These are phyloP conservation scores for Parazoanthus atlanticus DNA, from an alignment of 92 coral and sea anemone species.

Conservation along the genomic window DNA sequence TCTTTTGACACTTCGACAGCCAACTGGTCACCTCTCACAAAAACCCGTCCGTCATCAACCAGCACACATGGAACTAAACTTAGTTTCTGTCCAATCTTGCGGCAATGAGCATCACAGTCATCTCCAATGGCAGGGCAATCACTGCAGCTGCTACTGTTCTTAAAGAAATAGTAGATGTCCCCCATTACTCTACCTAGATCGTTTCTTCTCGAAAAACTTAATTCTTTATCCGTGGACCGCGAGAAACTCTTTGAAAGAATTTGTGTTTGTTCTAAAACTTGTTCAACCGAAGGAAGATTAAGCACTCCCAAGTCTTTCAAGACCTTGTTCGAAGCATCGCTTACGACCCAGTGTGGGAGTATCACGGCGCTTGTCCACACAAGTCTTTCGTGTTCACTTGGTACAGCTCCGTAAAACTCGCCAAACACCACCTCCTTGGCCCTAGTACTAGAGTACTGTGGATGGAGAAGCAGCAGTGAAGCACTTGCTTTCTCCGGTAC, in stretches of 20 bases:
- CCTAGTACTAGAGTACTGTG: slow-evolving; percentile 50
- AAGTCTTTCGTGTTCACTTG: slow-evolving; percentile 47
- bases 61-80: slow-evolving; percentile 55
- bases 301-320: slow-evolving; percentile 49
- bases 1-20: slow-evolving; percentile 56
- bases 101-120: slow-evolving; percentile 53
- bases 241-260: slow-evolving; percentile 53
- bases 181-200: slow-evolving; percentile 59
- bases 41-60: slow-evolving; percentile 74
- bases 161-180: slow-evolving; percentile 62
- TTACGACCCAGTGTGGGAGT: slow-evolving; percentile 64
- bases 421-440: slow-evolving; percentile 42
- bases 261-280: slow-evolving; percentile 59
- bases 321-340: background rate
- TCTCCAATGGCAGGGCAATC: slow-evolving; percentile 8
- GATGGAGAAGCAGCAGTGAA: slow-evolving; percentile 48
- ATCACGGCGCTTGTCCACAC: slow-evolving; percentile 83
- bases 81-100: slow-evolving; percentile 32
- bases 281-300: slow-evolving; percentile 59
- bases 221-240: slow-evolving; percentile 50
- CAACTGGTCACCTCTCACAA: slow-evolving; percentile 82
- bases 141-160: slow-evolving; percentile 29
- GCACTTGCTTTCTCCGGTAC: slow-evolving; percentile 59
- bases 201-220: slow-evolving; percentile 39
- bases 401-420: slow-evolving; percentile 61